These are phyloP conservation scores for Dusona sp. DNA, from an alignment of 2,888 invertebrate species.

Conservation along the genomic window DNA sequence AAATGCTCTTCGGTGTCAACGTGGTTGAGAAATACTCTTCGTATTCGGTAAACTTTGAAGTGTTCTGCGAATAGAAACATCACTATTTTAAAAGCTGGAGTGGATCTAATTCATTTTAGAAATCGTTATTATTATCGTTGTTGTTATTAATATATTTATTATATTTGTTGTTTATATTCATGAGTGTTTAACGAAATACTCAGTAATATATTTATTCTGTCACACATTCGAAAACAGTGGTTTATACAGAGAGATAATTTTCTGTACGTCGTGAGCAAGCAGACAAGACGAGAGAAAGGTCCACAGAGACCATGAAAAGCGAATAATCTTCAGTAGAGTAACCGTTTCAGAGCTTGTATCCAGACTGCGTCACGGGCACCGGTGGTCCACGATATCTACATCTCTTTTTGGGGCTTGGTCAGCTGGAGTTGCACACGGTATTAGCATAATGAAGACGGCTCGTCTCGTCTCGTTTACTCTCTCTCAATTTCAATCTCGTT, in stretches of 20 bases:
- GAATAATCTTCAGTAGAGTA: slow-evolving; percentile 38
- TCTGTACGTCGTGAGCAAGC: slow-evolving; percentile 3
- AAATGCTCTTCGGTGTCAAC: background rate
- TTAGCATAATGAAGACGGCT: slow-evolving; percentile 82
- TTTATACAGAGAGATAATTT: background rate
- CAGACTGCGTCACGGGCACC: slow-evolving; percentile 33
- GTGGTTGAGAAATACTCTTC: background rate
- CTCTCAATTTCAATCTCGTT: slow-evolving; percentile 68
- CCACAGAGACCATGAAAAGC: slow-evolving; percentile 36
- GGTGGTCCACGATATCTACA: slow-evolving; percentile 77
- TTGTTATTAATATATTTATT: background rate
- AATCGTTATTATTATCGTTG: background rate
- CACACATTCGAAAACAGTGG: background rate
- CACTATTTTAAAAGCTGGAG: background rate
- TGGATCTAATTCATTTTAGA: too few relatives aligned
- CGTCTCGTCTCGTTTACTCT: slow-evolving; percentile 46
- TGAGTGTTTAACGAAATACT: background rate
- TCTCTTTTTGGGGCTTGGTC: slow-evolving; percentile 79
- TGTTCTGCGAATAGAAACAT: background rate
- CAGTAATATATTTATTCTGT: background rate
- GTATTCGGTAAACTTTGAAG: background rate
- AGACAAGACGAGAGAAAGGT: background rate
- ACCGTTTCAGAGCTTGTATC: slow-evolving; percentile 40
- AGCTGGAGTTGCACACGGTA: slow-evolving; percentile 79
- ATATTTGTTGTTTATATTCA: background rate